Percentiles rank a stretch among this genome's conserved stretches.
phyloP scores from a whole-genome alignment of 2,888 invertebrate species.

The Parnassius apollo region DNA sequence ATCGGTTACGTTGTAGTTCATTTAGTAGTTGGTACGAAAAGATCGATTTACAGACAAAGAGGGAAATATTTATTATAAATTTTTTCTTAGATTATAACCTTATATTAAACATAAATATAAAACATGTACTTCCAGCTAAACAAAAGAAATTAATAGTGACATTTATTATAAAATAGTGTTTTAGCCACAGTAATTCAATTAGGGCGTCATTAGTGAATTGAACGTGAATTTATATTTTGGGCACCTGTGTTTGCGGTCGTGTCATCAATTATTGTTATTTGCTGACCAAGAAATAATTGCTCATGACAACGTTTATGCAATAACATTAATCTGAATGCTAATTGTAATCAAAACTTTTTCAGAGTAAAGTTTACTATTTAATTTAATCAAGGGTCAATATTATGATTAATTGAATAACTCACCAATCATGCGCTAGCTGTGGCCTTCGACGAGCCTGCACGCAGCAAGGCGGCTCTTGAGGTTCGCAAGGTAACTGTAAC shows the following conservation, averaged over 20 bases:
- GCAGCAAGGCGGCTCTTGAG: conserved; percentile 79
- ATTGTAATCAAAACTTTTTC: conserved; percentile 3
- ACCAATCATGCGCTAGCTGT: conserved; percentile 82
- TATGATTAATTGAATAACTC: conserved; percentile 49
- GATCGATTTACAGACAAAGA: too few species aligned
- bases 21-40: too few species aligned
- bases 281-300: conserved; percentile 10
- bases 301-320: conserved; percentile 15
- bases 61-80: too few species aligned
- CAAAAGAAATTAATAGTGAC: too few species aligned
- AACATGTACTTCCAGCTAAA: too few species aligned
- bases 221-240: conserved; percentile 13
- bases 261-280: conserved; percentile 18
- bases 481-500: conserved; percentile 72
- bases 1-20: too few species aligned
- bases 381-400: background rate
- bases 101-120: too few species aligned
- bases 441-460: conserved; percentile 80
- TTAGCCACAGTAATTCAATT: conserved; percentile 13
- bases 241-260: conserved; percentile 13
- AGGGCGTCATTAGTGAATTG: conserved; percentile 16
- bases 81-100: too few species aligned
- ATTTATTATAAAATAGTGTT: background rate
- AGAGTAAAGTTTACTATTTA: background rate
- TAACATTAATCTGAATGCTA: conserved; percentile 5